Evolutionary conservation across 2,797 vertebrate species (phyloP).

Genomic region (Erpetoichthys calabaricus): DNA sequence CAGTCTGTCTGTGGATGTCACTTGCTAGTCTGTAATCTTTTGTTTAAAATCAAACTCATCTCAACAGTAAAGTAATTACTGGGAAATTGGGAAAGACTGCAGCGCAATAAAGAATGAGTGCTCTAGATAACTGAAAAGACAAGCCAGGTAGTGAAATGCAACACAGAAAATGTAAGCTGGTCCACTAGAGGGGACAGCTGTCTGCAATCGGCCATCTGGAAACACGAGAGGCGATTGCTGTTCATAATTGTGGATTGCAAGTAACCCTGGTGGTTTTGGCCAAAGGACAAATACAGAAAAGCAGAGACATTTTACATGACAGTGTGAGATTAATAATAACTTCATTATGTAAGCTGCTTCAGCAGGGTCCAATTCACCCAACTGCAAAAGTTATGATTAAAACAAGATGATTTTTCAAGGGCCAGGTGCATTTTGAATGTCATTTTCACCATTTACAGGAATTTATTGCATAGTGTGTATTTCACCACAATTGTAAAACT

Average conservation of each 20-base stretch:
- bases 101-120: neutral
- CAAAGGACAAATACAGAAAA: neutral
- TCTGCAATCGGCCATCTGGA: conserved; percentile 4
- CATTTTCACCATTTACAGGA: too few species aligned
- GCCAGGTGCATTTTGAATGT: neutral
- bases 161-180: neutral
- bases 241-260: neutral
- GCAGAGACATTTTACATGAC: neutral
- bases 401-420: neutral
- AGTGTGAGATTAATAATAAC: neutral
- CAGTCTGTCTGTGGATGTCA: too few species aligned
- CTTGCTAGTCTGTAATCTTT: too few species aligned
- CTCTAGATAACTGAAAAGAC: neutral
- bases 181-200: conserved; percentile 2
- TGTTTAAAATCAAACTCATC: too few species aligned
- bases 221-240: neutral
- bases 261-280: conserved; percentile 1
- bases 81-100: too few species aligned
- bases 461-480: too few species aligned
- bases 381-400: neutral
- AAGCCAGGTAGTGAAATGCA: neutral
- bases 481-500: too few species aligned
- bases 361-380: neutral
- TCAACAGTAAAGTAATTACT: too few species aligned
- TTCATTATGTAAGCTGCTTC: neutral